Conservation (phyloP, 2,888 invertebrate species). For the Caenorhabditis auriculariae region DNA sequence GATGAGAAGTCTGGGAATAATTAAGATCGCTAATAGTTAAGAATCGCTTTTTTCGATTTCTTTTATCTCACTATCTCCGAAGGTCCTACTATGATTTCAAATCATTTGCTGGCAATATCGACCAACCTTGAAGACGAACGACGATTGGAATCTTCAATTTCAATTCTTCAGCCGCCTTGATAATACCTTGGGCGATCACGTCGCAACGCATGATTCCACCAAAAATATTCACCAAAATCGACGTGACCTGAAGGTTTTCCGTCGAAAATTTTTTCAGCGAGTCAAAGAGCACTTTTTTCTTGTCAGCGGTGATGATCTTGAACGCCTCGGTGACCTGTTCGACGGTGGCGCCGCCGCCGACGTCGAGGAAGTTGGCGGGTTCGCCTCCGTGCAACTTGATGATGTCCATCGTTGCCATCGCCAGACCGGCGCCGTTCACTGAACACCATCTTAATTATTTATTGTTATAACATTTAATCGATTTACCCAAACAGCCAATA, state of each 20-base stretch:
- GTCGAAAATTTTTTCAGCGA: neutral
- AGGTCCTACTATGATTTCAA: conserved; percentile 15
- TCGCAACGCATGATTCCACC: conserved; percentile 98
- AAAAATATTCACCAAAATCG: conserved; percentile 96
- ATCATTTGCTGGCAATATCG: neutral
- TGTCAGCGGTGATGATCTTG: conserved; percentile 79
- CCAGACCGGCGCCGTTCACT: conserved; percentile 98
- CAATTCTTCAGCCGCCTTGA: conserved; percentile 81
- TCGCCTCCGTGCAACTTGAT: conserved; percentile 94
- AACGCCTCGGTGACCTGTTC: conserved; percentile 77
- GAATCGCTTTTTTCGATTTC: too few species aligned
- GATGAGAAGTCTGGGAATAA: conserved; percentile 19
- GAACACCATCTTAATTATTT: conserved; percentile 51
- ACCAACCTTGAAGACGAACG: conserved; percentile 85
- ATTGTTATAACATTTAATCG: conserved; percentile 3
- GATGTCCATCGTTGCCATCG: conserved; percentile 99
- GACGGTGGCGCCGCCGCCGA: conserved; percentile 93
- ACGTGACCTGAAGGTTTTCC: conserved; percentile 74
- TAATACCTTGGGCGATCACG: conserved; percentile 92
- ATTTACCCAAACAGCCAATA: conserved; percentile 81
- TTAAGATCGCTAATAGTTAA: too few species aligned
- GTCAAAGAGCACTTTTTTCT: conserved; percentile 64
- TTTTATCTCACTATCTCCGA: too few species aligned
- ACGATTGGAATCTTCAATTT: conserved; percentile 84
- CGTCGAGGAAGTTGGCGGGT: conserved; percentile 97